A percentile compares a stretch with the other conserved stretches of the same genome.
These are phyloP conservation scores for Caenorhabditis sp. DNA, from an alignment of 2,888 invertebrate genomes.

Conservation along the genomic window DNA sequence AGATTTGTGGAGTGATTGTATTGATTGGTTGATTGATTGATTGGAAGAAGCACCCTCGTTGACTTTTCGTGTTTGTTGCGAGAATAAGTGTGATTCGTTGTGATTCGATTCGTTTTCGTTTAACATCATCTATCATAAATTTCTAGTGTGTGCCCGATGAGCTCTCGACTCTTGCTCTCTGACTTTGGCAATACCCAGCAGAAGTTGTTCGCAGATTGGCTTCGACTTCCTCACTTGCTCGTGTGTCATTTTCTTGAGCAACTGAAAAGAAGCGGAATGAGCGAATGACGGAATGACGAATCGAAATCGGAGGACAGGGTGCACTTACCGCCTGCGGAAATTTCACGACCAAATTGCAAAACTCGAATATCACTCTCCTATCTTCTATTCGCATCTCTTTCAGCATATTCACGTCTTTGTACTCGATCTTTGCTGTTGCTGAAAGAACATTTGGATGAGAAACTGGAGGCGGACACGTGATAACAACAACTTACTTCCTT, in stretches of 20 bases:
- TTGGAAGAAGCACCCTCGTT: conserved; percentile 38
- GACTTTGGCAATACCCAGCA: conserved; percentile 55
- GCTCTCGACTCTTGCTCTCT: conserved; percentile 54
- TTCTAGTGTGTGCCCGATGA: conserved; percentile 55
- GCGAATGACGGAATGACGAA: neutral
- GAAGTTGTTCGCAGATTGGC: conserved; percentile 57
- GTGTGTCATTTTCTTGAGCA: conserved; percentile 46
- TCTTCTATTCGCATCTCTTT: conserved; percentile 57
- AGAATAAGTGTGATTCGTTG: too few species aligned
- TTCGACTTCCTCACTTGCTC: conserved; percentile 58
- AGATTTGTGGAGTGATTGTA: conserved; percentile 3
- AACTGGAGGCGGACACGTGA: neutral
- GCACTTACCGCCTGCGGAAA: conserved; percentile 48
- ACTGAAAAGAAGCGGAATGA: conserved; percentile 21
- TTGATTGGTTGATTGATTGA: conserved; percentile 28
- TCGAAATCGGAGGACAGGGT: neutral
- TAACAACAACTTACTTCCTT: conserved; percentile 57
- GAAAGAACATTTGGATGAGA: conserved; percentile 23
- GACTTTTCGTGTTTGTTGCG: conserved; percentile 17
- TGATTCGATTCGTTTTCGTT: too few species aligned
- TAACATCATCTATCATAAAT: conserved; percentile 52
- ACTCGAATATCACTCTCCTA: conserved; percentile 57
- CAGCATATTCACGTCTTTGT: conserved; percentile 57
- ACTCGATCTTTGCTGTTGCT: conserved; percentile 58
- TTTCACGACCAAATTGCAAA: conserved; percentile 58